Conservation (phyloP, 2,888 invertebrate genomes). For the Trypoxylon attenuatum region DNA sequence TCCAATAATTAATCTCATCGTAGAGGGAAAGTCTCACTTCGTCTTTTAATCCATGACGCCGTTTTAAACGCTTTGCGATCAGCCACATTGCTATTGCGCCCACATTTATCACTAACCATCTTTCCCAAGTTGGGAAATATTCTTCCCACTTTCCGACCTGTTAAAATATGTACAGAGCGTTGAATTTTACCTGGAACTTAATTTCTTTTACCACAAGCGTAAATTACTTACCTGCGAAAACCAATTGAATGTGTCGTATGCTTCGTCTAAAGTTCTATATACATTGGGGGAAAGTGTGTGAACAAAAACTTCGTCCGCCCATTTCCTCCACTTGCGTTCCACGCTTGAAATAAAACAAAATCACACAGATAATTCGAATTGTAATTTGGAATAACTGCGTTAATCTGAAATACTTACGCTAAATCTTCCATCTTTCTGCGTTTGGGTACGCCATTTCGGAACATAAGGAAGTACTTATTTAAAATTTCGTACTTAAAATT, state of each 20-base stretch:
- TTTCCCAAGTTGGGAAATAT: constrained; percentile 91
- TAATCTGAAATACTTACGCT: constrained; percentile 74
- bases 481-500: constrained; percentile 83
- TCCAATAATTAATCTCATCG: constrained; percentile 90
- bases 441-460: constrained; percentile 78
- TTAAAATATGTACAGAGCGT: neutral
- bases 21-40: constrained; percentile 94
- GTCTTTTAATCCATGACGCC: constrained; percentile 87
- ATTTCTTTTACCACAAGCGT: no score
- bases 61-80: constrained; percentile 91
- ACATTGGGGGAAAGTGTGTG: constrained; percentile 98
- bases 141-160: constrained; percentile 90
- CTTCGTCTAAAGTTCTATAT: constrained; percentile 89
- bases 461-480: constrained; percentile 93
- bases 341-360: constrained; percentile 77
- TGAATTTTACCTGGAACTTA: neutral
- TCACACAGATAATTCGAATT: neutral
- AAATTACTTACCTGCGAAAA: constrained; percentile 82
- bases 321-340: constrained; percentile 95
- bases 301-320: constrained; percentile 94
- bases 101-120: constrained; percentile 89
- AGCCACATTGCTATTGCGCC: constrained; percentile 96
- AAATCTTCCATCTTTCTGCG: constrained; percentile 77
- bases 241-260: constrained; percentile 94
- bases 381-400: neutral